Percentiles rank a stretch among this genome's conserved stretches.
Evolutionary conservation across 2,797 vertebrate genomes (phyloP).

Genomic region (Scomberomorus guttatus): DNA sequence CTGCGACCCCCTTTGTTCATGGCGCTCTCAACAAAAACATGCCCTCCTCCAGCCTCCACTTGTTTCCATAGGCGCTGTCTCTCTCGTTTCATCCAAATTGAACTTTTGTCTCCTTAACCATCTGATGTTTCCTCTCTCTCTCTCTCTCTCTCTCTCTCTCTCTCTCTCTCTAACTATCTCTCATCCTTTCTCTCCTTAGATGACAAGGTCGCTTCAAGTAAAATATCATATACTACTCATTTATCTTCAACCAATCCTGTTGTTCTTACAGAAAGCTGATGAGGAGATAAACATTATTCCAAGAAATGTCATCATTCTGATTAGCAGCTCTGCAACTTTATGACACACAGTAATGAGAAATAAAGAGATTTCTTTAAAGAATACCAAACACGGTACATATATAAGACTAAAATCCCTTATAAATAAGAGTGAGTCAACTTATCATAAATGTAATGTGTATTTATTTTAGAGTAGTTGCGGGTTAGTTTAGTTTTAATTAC

Average conservation of each 20-base stretch:
- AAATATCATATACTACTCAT: constrained; percentile 27
- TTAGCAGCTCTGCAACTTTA: constrained; percentile 6
- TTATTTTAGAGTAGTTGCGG: background rate
- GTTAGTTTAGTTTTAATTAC: background rate
- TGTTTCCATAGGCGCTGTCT: constrained; percentile 66
- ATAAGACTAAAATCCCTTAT: background rate
- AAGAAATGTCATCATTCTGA: constrained; percentile 12
- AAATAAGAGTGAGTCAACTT: constrained; percentile 2
- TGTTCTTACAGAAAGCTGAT: constrained; percentile 35
- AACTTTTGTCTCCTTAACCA: background rate
- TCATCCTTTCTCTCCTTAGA: background rate
- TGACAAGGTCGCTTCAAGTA: constrained; percentile 26
- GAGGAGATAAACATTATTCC: constrained; percentile 26
- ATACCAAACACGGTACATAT: background rate
- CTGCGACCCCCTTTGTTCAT: constrained; percentile 51
- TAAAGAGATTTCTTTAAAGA: background rate
- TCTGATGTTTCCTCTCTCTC: background rate
- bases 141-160: background rate
- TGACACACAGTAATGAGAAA: background rate
- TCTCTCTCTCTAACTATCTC: background rate
- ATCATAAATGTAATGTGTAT: background rate
- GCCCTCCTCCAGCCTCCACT: constrained; percentile 56
- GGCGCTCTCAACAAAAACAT: constrained; percentile 3
- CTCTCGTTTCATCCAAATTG: constrained; percentile 55
- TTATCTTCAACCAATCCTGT: background rate